Evolutionary conservation across 2,113 vertebrate genomes (phyloP), one percentile per base, ranked within the genome.

Genomic region (Grammomys surdaster): DNA sequence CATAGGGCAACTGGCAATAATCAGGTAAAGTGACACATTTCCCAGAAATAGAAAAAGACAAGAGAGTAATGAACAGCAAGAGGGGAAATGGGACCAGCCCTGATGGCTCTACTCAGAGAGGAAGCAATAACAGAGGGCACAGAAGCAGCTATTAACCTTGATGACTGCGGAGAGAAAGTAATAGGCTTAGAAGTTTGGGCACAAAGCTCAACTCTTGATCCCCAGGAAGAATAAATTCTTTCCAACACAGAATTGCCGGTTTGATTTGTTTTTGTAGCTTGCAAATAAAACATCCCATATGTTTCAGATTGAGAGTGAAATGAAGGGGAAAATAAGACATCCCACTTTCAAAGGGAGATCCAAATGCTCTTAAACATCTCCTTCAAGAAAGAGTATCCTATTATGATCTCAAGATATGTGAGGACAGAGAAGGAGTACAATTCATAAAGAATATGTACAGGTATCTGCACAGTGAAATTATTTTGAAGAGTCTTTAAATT

Each of bases 301-400:
- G 97, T 95, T 97, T 96, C 89, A 69, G 95, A 97, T 97, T 95
- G 93, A 94, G 87, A 96, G 75, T 97, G 95, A 95, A 97, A 97
- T 98, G 96, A 89, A 97, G 96, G 87, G 70, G 94, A 96, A 97
- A 98, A 98, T 96, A 95, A 95, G 94, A 88, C 95, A 96, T 97
- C 93, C 93, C 84, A 88, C 69, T 94, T 95, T 96, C 78, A 93
- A 96, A 94, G 86, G 81, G 54, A 58, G 80, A 88, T 88, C 87
- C 95, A 96, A 91, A 93, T 92, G 58, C 91, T 96, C 93, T 96
- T 92, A 88, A 88, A 90, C 22, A 5, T 97, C 88, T 95, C 26
- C 93, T 94, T 93, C 88, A 0, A 69, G 65, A 46, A 88, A 54
- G 77, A 11, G 5, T 43, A 56, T 91, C 70, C 63, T 48, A 20